Conservation (phyloP, 2,888 invertebrate species). For the Charanyca ferruginea region DNA sequence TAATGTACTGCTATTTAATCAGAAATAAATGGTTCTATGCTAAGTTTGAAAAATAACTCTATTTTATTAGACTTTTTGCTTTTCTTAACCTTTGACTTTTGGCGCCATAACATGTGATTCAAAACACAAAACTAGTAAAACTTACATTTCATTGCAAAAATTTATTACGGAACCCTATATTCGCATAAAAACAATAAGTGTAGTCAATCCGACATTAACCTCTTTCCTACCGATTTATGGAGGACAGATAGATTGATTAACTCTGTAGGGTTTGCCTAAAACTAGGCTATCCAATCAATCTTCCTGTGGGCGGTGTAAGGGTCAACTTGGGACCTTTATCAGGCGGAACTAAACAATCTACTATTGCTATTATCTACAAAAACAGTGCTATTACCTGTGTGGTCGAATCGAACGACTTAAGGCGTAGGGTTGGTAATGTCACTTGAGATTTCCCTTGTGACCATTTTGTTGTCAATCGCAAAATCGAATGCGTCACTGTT, state of each 20-base stretch:
- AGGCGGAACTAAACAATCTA: constrained; percentile 41
- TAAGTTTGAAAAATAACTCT: too few species aligned
- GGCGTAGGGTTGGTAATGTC: constrained; percentile 10
- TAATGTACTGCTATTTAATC: too few species aligned
- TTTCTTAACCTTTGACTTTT: too few species aligned
- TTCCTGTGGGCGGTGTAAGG: constrained; percentile 35
- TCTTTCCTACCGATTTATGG: constrained; percentile 46
- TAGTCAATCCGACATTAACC: constrained; percentile 31
- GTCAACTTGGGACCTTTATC: constrained; percentile 49
- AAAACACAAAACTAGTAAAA: too few species aligned
- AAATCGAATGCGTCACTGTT: constrained; percentile 25
- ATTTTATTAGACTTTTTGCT: too few species aligned
- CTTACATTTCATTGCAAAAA: neutral
- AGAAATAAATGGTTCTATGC: too few species aligned
- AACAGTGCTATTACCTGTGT: constrained; percentile 41
- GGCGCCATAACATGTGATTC: too few species aligned
- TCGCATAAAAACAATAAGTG: constrained; percentile 38
- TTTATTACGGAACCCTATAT: neutral
- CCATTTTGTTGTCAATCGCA: constrained; percentile 20
- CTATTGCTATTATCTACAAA: constrained; percentile 37
- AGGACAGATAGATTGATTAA: constrained; percentile 48
- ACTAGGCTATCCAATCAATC: constrained; percentile 50
- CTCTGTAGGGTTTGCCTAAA: constrained; percentile 51
- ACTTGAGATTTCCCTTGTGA: constrained; percentile 44
- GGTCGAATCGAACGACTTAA: constrained; percentile 48